Conservation (phyloP, 2,797 vertebrate species). For the Acipenser ruthenus region DNA sequence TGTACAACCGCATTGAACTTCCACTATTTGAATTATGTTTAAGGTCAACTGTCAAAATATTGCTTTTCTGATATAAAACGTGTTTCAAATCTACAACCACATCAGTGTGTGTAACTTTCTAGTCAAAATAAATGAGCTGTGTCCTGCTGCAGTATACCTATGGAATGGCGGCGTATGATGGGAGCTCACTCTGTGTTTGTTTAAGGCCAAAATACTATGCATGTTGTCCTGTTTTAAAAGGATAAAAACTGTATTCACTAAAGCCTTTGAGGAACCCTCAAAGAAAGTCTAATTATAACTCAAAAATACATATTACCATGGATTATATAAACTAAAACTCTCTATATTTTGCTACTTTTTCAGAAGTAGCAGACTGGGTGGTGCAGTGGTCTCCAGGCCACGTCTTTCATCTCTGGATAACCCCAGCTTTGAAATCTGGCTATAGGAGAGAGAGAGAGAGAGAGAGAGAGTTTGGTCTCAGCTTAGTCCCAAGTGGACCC, state of each 20-base stretch:
- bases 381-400: neutral
- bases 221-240: neutral
- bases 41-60: slow-evolving; percentile 36
- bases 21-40: slow-evolving; percentile 33
- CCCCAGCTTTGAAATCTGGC: slow-evolving; percentile 5
- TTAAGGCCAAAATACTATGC: neutral
- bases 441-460: neutral
- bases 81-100: slow-evolving; percentile 31
- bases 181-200: neutral
- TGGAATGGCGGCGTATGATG: neutral
- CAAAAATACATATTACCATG: neutral
- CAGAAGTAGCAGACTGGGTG: neutral
- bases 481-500: slow-evolving; percentile 20
- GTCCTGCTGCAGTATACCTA: neutral
- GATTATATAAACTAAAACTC: neutral
- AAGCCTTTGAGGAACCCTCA: neutral
- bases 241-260: neutral
- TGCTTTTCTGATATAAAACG: slow-evolving; percentile 25
- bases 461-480: slow-evolving; percentile 19
- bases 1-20: slow-evolving; percentile 33
- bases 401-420: no score
- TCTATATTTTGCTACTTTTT: neutral
- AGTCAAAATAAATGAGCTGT: neutral
- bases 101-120: neutral
- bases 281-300: neutral